These are phyloP conservation scores for Macrotus californicus DNA, from an alignment of 2,113 vertebrate genomes.

Conservation along the genomic window DNA sequence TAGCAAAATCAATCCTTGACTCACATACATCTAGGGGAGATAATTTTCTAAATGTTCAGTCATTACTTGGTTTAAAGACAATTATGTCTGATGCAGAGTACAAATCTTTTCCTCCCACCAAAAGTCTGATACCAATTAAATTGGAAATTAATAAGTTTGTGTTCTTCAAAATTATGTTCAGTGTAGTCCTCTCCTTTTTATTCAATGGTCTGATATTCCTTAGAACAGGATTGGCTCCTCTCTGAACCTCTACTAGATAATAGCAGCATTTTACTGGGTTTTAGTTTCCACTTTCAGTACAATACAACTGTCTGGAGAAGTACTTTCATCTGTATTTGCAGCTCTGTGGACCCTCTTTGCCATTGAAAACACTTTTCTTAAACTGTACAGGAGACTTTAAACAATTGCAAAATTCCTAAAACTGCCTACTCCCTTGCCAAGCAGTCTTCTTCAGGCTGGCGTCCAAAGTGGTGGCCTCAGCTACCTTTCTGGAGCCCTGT, in stretches of 20 bases:
- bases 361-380: background rate
- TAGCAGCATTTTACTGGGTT: background rate
- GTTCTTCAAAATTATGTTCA: background rate
- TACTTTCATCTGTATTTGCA: background rate
- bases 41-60: background rate
- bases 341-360: background rate
- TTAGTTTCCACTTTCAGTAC: conserved; percentile 22
- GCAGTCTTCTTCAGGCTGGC: background rate
- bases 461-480: background rate
- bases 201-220: background rate
- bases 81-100: background rate
- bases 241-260: background rate
- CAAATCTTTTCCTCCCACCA: background rate
- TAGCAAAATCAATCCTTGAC: background rate
- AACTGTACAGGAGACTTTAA: background rate
- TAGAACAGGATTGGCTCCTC: background rate
- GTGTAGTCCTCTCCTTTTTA: background rate
- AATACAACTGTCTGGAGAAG: background rate
- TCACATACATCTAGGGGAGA: background rate
- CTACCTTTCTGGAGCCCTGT: conserved; percentile 24
- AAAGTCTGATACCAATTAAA: background rate
- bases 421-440: background rate
- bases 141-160: background rate
- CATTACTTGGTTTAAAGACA: background rate
- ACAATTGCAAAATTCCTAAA: conserved; percentile 18